Conservation (phyloP, 2,797 vertebrate genomes). For the Tympanoctomys barrerae region DNA sequence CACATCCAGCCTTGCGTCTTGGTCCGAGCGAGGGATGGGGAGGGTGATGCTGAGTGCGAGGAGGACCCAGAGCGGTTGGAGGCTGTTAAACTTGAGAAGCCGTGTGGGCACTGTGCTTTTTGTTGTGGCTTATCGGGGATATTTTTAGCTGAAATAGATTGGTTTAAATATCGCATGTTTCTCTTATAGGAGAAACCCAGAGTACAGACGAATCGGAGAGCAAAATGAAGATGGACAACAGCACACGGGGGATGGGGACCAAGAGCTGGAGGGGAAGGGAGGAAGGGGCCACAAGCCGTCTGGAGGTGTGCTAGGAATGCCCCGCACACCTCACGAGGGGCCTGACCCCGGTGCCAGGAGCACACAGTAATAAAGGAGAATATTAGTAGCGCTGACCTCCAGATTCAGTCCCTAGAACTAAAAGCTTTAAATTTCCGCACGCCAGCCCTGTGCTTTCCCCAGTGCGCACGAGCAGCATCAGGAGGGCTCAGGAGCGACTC, state of each 20-base stretch:
- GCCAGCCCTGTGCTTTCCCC: neutral
- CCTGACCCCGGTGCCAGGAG: neutral
- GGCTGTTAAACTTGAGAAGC: neutral
- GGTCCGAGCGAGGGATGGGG: neutral
- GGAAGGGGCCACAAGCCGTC: too few species aligned
- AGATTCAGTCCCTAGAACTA: neutral
- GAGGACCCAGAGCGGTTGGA: neutral
- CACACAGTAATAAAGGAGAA: neutral
- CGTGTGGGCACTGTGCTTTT: neutral
- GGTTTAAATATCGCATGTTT: neutral
- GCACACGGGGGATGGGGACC: neutral
- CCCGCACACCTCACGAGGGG: too few species aligned
- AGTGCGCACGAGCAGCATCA: neutral
- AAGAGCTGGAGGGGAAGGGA: neutral
- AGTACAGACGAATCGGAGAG: neutral
- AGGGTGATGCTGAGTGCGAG: neutral
- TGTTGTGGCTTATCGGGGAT: neutral
- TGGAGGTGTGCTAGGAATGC: too few species aligned
- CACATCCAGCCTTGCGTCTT: neutral
- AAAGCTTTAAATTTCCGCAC: constrained; percentile 10
- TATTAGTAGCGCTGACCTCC: neutral
- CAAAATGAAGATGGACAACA: neutral
- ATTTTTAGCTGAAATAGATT: neutral
- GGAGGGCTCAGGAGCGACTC: neutral
- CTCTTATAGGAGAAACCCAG: neutral